A percentile compares a stretch with the other conserved stretches of the same genome.
Conservation (phyloP, 2,797 vertebrate species). For the Mareca penelope region DNA sequence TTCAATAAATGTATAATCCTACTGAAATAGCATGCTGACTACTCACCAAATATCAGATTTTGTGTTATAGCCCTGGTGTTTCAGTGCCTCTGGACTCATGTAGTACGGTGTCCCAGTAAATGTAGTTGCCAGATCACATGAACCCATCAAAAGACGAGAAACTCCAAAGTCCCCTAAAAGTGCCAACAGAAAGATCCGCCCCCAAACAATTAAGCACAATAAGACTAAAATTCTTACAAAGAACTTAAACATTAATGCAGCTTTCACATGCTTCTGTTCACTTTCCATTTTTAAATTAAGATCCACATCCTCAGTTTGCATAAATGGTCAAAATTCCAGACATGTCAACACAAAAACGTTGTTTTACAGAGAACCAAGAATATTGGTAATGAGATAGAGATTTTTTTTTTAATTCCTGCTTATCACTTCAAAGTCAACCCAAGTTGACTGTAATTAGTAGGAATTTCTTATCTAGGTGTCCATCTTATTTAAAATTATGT, state of each 20-base stretch:
- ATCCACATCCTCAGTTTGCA: not conserved
- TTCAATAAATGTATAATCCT: not conserved
- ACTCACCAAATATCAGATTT: slow-evolving; percentile 92
- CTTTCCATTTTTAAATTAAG: not conserved
- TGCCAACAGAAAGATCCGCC: not conserved
- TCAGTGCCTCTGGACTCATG: slow-evolving; percentile 89
- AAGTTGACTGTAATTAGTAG: not conserved
- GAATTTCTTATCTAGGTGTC: not conserved
- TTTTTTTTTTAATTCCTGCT: not conserved
- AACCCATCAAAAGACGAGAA: slow-evolving; percentile 86
- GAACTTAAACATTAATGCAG: not conserved
- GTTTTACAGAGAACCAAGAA: too few species aligned
- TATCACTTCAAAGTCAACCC: not conserved
- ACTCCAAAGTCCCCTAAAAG: slow-evolving; percentile 89
- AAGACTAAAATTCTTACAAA: not conserved
- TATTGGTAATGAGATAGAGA: not conserved
- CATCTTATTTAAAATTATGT: not conserved
- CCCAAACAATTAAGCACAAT: not conserved
- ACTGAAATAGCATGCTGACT: not conserved
- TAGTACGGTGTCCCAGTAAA: slow-evolving; percentile 88
- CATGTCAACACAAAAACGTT: not conserved
- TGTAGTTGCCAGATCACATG: slow-evolving; percentile 88
- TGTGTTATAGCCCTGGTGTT: slow-evolving; percentile 85
- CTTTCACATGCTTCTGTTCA: not conserved
- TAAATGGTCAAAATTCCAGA: not conserved